Conservation (phyloP, 2,888 invertebrate genomes). For the Ophion ventricosus region DNA sequence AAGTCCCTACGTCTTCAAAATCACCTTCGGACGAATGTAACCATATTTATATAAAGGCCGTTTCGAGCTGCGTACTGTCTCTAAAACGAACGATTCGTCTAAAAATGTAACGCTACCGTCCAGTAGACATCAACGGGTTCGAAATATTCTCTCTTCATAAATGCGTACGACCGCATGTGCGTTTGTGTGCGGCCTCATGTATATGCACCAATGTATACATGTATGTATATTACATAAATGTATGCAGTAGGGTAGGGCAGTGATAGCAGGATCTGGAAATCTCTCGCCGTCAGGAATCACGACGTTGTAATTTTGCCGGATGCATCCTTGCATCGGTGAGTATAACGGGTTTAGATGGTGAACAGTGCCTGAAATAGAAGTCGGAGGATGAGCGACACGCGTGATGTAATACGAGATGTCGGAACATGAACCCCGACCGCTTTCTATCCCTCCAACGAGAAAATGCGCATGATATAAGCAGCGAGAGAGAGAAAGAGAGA, state of each 20-base stretch:
- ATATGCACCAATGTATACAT: not conserved
- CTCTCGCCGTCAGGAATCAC: constrained; percentile 56
- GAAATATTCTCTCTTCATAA: not conserved
- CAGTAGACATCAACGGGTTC: not conserved
- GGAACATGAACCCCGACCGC: constrained; percentile 23
- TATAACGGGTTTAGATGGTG: constrained; percentile 27
- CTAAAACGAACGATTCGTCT: not conserved
- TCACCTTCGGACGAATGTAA: not conserved
- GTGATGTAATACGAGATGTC: constrained; percentile 47
- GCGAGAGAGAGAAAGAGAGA: not conserved
- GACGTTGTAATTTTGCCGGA: constrained; percentile 68
- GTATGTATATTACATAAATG: constrained; percentile 2
- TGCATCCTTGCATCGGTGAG: constrained; percentile 46
- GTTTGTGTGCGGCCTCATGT: not conserved
- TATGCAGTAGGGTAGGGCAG: constrained; percentile 1
- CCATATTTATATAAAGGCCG: not conserved
- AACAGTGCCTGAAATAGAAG: constrained; percentile 25
- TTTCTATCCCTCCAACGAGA: constrained; percentile 35
- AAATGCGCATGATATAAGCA: not conserved
- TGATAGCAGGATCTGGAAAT: constrained; percentile 30
- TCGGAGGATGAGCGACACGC: constrained; percentile 7
- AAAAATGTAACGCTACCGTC: not conserved
- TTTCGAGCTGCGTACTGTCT: not conserved
- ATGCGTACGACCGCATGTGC: no score
- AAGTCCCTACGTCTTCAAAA: not conserved